A percentile compares a stretch with the other conserved stretches of the same genome.
Conservation (phyloP, 2,797 vertebrate genomes). For the Merluccius polli region DNA sequence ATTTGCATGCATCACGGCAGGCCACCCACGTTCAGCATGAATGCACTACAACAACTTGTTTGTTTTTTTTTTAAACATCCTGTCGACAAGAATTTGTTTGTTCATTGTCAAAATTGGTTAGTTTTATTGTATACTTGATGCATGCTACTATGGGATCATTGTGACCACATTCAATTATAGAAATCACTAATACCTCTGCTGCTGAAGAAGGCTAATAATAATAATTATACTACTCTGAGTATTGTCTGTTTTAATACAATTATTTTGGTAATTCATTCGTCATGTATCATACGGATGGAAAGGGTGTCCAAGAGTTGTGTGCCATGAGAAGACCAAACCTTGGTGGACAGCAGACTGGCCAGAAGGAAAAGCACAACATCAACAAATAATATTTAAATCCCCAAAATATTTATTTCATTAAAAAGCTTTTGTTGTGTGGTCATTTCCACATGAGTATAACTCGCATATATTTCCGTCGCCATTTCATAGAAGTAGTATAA, state of each 20-base stretch:
- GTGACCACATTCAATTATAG: neutral
- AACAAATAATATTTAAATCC: no score
- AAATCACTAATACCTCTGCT: neutral
- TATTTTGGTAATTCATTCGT: neutral
- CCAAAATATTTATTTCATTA: no score
- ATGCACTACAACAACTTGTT: no score
- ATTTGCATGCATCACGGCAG: no score
- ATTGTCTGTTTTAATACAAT: neutral
- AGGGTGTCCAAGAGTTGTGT: neutral
- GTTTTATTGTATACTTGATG: no score
- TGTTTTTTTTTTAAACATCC: no score
- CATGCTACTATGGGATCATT: no score
- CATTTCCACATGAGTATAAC: neutral
- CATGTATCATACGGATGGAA: neutral
- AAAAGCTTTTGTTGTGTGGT: neutral
- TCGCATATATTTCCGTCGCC: neutral
- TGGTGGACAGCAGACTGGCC: neutral
- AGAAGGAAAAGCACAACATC: conserved; percentile 17
- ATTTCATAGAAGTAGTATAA: conserved; percentile 33
- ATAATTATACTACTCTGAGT: no score
- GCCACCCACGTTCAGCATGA: no score
- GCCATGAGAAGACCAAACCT: conserved; percentile 23
- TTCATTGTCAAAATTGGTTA: no score
- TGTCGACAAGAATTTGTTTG: no score
- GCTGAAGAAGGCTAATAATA: neutral